Percentiles rank a stretch among this genome's conserved stretches.
Evolutionary conservation across 2,113 vertebrate genomes (phyloP).

Genomic region (Pluvianellus socialis): DNA sequence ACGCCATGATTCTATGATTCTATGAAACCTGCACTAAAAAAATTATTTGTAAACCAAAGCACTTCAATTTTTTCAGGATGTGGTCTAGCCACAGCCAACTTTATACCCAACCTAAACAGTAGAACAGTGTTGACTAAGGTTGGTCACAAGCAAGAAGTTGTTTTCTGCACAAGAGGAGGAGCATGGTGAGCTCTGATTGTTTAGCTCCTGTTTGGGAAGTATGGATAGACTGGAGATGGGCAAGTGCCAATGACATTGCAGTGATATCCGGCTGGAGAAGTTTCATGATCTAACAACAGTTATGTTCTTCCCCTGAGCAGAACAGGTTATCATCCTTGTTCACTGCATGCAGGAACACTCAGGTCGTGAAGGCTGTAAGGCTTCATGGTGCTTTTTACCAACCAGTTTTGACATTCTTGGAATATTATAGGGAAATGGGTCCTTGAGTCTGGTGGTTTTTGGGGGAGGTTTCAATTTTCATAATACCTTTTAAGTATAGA

Average conservation of each 20-base stretch:
- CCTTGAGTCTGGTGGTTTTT: background rate
- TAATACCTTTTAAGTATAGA: background rate
- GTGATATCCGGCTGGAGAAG: fast-evolving
- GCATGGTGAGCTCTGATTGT: background rate
- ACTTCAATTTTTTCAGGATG: background rate
- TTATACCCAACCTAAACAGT: background rate
- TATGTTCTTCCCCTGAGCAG: background rate
- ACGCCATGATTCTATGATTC: too few species aligned
- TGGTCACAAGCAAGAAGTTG: background rate
- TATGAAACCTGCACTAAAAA: background rate
- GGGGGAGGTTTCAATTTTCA: background rate
- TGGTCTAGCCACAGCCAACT: background rate
- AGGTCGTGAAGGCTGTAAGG: background rate
- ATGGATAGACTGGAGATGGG: fast-evolving
- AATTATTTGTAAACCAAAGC: background rate
- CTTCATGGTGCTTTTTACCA: background rate
- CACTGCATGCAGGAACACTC: background rate
- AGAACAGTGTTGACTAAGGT: too few species aligned
- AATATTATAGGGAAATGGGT: background rate
- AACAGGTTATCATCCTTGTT: background rate
- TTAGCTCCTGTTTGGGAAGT: background rate
- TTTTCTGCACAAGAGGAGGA: background rate
- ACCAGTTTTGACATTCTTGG: background rate
- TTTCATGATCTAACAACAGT: background rate
- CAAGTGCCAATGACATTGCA: background rate